A percentile compares a stretch with the other conserved stretches of the same genome.
Conservation (phyloP, 2,888 invertebrate species). For the Lomographa bimaculata region DNA sequence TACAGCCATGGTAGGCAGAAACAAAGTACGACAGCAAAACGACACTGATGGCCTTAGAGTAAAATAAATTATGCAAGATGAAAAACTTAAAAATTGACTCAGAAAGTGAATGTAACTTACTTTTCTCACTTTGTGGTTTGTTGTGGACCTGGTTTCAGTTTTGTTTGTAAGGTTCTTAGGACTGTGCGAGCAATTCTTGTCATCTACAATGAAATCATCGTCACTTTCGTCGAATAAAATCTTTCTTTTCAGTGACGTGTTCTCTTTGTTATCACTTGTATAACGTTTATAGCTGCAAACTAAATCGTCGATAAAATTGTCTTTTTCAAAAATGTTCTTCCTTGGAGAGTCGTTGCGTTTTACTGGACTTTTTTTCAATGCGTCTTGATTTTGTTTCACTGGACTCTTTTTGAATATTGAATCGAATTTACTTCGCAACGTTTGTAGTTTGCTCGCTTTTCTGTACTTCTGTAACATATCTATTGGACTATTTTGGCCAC, state of each 20-base stretch:
- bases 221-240: constrained; percentile 61
- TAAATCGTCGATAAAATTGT: constrained; percentile 19
- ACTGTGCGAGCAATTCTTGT: constrained; percentile 37
- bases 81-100: too few species aligned
- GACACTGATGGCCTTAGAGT: too few species aligned
- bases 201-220: constrained; percentile 66
- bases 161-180: constrained; percentile 28
- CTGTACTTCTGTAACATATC: constrained; percentile 59
- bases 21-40: too few species aligned
- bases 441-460: constrained; percentile 47
- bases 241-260: constrained; percentile 37
- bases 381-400: constrained; percentile 39
- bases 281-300: constrained; percentile 19
- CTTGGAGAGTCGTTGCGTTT: constrained; percentile 15
- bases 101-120: too few species aligned
- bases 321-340: constrained; percentile 20
- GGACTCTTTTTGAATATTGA: constrained; percentile 37
- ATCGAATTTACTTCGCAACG: constrained; percentile 42
- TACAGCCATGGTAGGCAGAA: too few species aligned
- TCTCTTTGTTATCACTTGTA: constrained; percentile 6
- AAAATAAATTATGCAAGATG: too few species aligned
- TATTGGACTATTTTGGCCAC: constrained; percentile 39
- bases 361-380: constrained; percentile 38
- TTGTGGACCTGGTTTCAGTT: constrained; percentile 36
- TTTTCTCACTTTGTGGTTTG: constrained; percentile 58